phyloP scores from a whole-genome alignment of 2,797 vertebrate genomes.

The Ibycter americanus region DNA sequence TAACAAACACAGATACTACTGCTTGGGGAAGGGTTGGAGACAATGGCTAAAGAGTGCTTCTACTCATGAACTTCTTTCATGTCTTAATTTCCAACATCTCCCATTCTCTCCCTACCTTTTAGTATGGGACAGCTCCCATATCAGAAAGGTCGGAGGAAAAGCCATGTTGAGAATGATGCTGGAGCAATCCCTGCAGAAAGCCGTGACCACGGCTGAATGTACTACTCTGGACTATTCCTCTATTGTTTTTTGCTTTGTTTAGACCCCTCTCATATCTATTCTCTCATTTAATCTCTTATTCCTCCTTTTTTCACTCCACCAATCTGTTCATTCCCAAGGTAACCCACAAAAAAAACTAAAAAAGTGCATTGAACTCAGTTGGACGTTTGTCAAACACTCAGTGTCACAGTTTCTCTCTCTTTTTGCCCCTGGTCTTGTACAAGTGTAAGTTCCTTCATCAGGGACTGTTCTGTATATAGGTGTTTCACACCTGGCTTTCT shows the following conservation, averaged over 20 bases:
- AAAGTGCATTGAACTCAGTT: rapidly evolving
- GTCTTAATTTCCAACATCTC: neutral
- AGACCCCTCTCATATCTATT: neutral
- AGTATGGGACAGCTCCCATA: rapidly evolving
- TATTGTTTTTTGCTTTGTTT: neutral
- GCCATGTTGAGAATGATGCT: neutral
- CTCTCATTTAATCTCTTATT: neutral
- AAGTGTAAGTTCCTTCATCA: neutral
- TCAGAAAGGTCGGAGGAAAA: neutral
- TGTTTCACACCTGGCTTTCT: neutral
- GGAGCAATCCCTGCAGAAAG: neutral
- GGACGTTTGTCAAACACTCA: neutral
- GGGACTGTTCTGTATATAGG: neutral
- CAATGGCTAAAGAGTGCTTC: neutral
- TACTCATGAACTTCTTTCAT: neutral
- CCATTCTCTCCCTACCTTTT: neutral
- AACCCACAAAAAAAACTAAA: neutral
- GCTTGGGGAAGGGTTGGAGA: neutral
- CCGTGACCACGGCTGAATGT: rapidly evolving
- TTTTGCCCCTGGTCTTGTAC: neutral
- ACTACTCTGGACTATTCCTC: neutral
- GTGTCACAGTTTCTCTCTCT: neutral
- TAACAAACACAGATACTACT: neutral
- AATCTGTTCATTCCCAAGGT: neutral
- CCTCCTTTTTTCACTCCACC: neutral